Evolutionary conservation across 64 coral and sea anemone genomes (phyloP), one percentile per base, ranked within the genome.

Genomic region (Montipora efflorescens): DNA sequence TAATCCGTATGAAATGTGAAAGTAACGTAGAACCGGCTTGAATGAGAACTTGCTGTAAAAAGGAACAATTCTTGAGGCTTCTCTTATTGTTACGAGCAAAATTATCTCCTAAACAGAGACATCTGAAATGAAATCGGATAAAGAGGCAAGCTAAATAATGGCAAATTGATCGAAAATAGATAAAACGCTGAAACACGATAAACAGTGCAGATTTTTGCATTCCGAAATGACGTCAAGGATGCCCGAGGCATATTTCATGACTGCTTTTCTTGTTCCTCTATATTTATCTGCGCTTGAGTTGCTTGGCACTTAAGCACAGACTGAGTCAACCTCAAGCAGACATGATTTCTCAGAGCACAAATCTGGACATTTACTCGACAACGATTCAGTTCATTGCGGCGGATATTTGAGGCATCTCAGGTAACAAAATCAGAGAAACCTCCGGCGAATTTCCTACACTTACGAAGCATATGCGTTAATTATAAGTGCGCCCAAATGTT

Each of bases 261-360:
- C 49, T 48, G 22, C 67, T 86, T 86, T 86, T 86, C 82, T 22
- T 7, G 82, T 86, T 70, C 47, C 3, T 46, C 73, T 67, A 23
- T 66, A 49, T 70, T 28, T 18, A 20, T 84, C 81, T 64, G 61
- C 68, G 82, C 43, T 50, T 86, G 82, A 86, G 16, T 86, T 8
- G 66, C 82, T 69, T 71, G 70, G 62, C 43, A 15, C 15, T 21
- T 51, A 36, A 36, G 36, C 82, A 46, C 19, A 51, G 36, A 57
- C 53, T 8, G 44, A 48, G 64, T 86, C 19, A 84, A 44, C 20
- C 25, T 82, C 25, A 19, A 67, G 16, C 25, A 46, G 20, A 72
- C 43, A 86, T 86, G 64, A 71, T 21, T 12, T 67, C 66, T 25
- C 28, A 23, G 18, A 11, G 11, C 66, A 50, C n/a, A 71, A 43